Conservation (phyloP, 64 coral and sea anemone genomes). For the Montipora foliosa region DNA sequence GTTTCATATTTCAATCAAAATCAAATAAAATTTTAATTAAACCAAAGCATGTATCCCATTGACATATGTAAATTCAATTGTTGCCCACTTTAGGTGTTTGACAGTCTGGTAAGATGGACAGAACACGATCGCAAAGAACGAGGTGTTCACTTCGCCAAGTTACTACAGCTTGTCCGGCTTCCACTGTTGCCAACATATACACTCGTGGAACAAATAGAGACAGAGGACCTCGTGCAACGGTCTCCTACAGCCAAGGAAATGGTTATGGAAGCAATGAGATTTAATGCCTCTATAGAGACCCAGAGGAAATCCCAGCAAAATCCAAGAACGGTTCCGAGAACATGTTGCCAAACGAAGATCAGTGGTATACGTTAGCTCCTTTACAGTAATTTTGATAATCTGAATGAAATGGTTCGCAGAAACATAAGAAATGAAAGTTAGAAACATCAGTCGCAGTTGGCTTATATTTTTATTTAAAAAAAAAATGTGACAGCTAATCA, state of each 20-base stretch:
- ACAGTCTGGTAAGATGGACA: slow-evolving; percentile 76
- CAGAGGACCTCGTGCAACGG: slow-evolving; percentile 74
- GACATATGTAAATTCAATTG: too few species aligned
- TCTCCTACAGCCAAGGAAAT: slow-evolving; percentile 87
- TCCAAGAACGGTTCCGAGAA: slow-evolving; percentile 74
- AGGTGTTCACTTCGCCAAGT: slow-evolving; percentile 87
- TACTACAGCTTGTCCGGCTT: slow-evolving; percentile 82
- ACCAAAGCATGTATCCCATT: too few species aligned
- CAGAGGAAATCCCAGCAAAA: slow-evolving; percentile 24
- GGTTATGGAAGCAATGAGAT: slow-evolving; percentile 81
- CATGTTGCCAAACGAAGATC: slow-evolving; percentile 56
- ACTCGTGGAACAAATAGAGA: slow-evolving; percentile 65
- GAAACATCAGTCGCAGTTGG: not conserved
- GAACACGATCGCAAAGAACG: slow-evolving; percentile 64
- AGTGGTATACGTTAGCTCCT: slow-evolving; percentile 72
- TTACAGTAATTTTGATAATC: slow-evolving; percentile 61
- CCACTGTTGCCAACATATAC: slow-evolving; percentile 26
- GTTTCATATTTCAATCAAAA: too few species aligned
- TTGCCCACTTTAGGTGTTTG: slow-evolving; percentile 49
- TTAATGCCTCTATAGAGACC: slow-evolving; percentile 18
- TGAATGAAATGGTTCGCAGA: not conserved
- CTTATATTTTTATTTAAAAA: not conserved
- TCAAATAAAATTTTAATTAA: too few species aligned
- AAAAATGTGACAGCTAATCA: too few species aligned
- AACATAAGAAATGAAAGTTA: not conserved